A percentile compares a stretch with the other conserved stretches of the same genome.
Evolutionary conservation across 2,113 vertebrate genomes (phyloP).

Genomic region (Amblyopsis rosae): DNA sequence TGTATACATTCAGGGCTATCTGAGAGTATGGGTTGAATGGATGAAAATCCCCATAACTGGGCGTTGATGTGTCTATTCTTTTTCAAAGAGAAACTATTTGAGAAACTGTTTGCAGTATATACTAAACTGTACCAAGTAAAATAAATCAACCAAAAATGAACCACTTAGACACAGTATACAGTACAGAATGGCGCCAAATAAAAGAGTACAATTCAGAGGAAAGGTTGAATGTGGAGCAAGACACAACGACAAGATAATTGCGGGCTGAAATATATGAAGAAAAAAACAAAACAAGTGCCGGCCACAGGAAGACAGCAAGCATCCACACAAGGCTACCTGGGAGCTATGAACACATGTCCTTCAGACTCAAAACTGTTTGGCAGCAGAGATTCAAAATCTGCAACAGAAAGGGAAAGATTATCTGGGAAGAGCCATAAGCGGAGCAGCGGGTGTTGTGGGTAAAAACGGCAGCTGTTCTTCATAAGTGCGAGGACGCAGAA

Average conservation of each 20-base stretch:
- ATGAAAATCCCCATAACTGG: neutral
- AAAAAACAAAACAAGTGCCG: constrained; percentile 36
- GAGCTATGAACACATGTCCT: constrained; percentile 99
- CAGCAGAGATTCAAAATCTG: constrained; percentile 99
- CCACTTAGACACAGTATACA: constrained; percentile 19
- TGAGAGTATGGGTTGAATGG: neutral
- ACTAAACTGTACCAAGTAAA: neutral
- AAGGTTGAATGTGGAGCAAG: constrained; percentile 1
- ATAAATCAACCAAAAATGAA: neutral
- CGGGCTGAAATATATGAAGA: constrained; percentile 27
- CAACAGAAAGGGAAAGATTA: constrained; percentile 99
- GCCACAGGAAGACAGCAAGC: constrained; percentile 44
- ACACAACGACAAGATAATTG: constrained; percentile 1
- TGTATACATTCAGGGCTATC: neutral
- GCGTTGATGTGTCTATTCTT: neutral
- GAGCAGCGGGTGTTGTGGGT: constrained; percentile 67
- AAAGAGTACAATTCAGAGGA: constrained; percentile 22
- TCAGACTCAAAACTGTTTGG: constrained; percentile 99
- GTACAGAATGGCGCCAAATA: neutral
- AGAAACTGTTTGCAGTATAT: neutral
- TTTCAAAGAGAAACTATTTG: neutral
- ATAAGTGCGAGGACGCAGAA: constrained; percentile 72
- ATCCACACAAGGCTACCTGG: constrained; percentile 95
- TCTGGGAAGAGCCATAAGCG: constrained; percentile 76
- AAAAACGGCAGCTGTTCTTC: constrained; percentile 77